Base-by-base conservation (phyloP, 2,888 invertebrate species). In the Philaethria dido region DNA sequence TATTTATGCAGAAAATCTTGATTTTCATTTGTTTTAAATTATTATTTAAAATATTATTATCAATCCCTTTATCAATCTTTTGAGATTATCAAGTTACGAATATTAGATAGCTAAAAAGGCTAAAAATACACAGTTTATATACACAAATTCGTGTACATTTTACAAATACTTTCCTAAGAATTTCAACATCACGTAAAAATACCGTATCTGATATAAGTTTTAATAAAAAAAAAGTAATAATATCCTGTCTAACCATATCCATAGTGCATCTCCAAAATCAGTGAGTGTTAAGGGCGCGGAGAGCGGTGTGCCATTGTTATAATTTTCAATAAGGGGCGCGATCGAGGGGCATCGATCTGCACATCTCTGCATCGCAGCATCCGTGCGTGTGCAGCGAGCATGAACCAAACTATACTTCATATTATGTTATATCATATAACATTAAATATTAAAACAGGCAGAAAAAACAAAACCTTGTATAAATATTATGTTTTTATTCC, bases 291-390 rank as follows among this genome's bases (percentile, higher is more conserved):
- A 92, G 92, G 90, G 87, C 80, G 82, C 86, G 80, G 76, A 76
- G 75, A 74, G 76, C 75, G 87, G 90, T 90, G 90, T 87, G 89
- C 89, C 90, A 92, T 92, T 92, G 92, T 92, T 92, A 92, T 92
- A 92, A 92, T 92, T 92, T 92, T 92, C 92, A 92, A 92, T 92
- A 92, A 92, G 92, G 92, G 91, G 90, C 85, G 87, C 88, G 84
- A 89, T 89, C 85, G 91, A 89, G 89, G 92, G 92, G 92, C 88
- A 88, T 86, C 88, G 88, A 92, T 91, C 59, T 70, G 69, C 69
- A 70, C 73, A 82, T 60, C 60, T 60, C 60, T 60, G 60, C 57
- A 45, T 81, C 85, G 72, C 78, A 76, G 75, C 77, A 72, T 71
- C 73, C 83, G 81, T 80, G 82, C 69, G 83, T 86, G 89, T 89